Percentiles rank a stretch among this genome's conserved stretches.
phyloP scores from a whole-genome alignment of 2,113 vertebrate species.

The Oncorhynchus clarkii region DNA sequence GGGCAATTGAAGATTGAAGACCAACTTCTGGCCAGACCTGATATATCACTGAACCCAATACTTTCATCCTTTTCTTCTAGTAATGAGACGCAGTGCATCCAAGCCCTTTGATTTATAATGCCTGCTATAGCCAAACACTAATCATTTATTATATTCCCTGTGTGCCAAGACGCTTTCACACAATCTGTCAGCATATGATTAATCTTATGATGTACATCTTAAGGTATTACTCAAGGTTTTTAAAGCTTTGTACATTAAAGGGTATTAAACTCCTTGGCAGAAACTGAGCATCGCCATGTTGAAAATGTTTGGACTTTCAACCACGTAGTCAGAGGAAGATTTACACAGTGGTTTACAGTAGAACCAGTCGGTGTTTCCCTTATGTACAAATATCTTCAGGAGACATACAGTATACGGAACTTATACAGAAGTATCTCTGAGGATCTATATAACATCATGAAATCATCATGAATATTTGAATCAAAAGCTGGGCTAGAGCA shows the following conservation, averaged over 20 bases:
- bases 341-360: background rate
- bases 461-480: no score
- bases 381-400: no score
- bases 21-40: background rate
- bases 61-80: constrained; percentile 50
- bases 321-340: background rate
- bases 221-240: constrained; percentile 29
- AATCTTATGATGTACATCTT: constrained; percentile 39
- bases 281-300: background rate
- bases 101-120: constrained; percentile 47
- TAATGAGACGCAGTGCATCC: constrained; percentile 47
- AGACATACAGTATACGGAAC: no score
- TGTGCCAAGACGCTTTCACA: constrained; percentile 47
- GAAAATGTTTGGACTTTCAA: background rate
- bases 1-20: constrained; percentile 35
- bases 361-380: no score
- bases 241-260: constrained; percentile 2
- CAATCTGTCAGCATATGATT: constrained; percentile 40
- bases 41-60: constrained; percentile 40
- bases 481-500: no score
- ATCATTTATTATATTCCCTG: constrained; percentile 54
- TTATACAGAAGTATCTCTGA: no score
- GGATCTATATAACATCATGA: no score
- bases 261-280: background rate
- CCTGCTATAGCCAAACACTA: constrained; percentile 36